Percentiles rank a stretch among this genome's conserved stretches.
These are phyloP conservation scores for Akabosia matsudoensis DNA, from an alignment of 1,140 invertebrate genomes.

Conservation along the genomic window DNA sequence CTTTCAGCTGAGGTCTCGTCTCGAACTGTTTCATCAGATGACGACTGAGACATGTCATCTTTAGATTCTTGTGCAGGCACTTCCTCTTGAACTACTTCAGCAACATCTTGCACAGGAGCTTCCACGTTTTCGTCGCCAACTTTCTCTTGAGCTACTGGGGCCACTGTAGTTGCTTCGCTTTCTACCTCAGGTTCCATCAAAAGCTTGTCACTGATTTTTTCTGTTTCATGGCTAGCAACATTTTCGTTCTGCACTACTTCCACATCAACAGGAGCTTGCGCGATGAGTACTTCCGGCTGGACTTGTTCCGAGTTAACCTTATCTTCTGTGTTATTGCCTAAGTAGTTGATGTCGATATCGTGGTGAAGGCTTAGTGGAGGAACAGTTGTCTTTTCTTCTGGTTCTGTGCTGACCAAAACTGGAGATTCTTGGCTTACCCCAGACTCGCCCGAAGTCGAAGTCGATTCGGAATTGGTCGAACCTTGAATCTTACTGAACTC, in stretches of 20 bases:
- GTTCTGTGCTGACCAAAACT: not conserved
- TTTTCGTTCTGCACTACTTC: not conserved
- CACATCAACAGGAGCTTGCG: too few species aligned
- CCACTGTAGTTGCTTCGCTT: not conserved
- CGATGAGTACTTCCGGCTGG: not conserved
- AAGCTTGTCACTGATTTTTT: not conserved
- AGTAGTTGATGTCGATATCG: slow-evolving; percentile 38
- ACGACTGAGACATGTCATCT: too few species aligned
- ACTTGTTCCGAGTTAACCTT: not conserved
- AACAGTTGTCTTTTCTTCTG: slow-evolving; percentile 27
- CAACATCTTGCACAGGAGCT: not conserved
- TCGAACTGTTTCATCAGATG: not conserved
- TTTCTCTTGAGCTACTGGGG: not conserved
- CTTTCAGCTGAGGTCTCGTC: not conserved
- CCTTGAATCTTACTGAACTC: not conserved
- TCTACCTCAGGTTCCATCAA: not conserved
- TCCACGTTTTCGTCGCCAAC: not conserved
- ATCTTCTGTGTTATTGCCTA: slow-evolving; percentile 38
- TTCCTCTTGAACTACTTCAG: not conserved
- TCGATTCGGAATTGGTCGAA: not conserved
- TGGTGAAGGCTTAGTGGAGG: slow-evolving; percentile 28
- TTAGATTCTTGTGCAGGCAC: too few species aligned
- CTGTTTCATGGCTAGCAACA: not conserved
- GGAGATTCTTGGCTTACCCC: not conserved
- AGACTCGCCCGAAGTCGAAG: not conserved